These are phyloP conservation scores for Poeciliopsis retropinna DNA, from an alignment of 2,113 vertebrate genomes.

Conservation along the genomic window DNA sequence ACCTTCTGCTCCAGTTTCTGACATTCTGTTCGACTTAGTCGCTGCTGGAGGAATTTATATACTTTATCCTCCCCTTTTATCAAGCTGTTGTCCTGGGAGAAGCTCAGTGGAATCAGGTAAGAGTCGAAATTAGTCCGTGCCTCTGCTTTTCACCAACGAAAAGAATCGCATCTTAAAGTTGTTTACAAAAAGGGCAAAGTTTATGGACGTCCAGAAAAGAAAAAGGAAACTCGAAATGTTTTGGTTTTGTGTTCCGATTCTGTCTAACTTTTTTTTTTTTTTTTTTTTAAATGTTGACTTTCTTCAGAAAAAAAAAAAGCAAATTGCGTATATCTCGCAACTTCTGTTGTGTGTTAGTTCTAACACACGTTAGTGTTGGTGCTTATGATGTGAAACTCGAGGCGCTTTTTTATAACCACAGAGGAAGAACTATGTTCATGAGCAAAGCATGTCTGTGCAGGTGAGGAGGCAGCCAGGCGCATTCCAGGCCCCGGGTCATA, in stretches of 20 bases:
- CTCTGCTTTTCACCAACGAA: neutral
- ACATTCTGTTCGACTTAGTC: slow-evolving; percentile 25
- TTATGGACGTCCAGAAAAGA: neutral
- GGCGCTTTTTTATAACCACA: slow-evolving; percentile 7
- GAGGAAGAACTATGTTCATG: slow-evolving; percentile 34
- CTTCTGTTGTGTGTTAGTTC: neutral
- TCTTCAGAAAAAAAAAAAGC: too few species aligned
- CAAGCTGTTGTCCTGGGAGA: neutral
- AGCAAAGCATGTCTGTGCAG: slow-evolving; percentile 78
- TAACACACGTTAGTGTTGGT: too few species aligned
- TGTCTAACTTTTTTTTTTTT: neutral
- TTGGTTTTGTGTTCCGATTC: neutral
- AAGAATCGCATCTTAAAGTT: neutral
- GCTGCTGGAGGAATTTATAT: slow-evolving; percentile 23
- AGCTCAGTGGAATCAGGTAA: slow-evolving; percentile 44
- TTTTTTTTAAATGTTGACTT: neutral
- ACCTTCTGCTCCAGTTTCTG: slow-evolving; percentile 16
- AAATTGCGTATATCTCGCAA: neutral
- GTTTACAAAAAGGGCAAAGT: neutral
- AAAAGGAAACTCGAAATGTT: neutral
- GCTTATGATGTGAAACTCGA: neutral
- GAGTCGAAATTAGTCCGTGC: neutral
- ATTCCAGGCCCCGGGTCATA: slow-evolving; percentile 72
- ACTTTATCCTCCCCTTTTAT: neutral
- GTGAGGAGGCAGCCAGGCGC: slow-evolving; percentile 63